Evolutionary conservation across 2,113 vertebrate species (phyloP), one percentile per base, ranked within the genome.

Genomic region (Xenotilapia leptura): DNA sequence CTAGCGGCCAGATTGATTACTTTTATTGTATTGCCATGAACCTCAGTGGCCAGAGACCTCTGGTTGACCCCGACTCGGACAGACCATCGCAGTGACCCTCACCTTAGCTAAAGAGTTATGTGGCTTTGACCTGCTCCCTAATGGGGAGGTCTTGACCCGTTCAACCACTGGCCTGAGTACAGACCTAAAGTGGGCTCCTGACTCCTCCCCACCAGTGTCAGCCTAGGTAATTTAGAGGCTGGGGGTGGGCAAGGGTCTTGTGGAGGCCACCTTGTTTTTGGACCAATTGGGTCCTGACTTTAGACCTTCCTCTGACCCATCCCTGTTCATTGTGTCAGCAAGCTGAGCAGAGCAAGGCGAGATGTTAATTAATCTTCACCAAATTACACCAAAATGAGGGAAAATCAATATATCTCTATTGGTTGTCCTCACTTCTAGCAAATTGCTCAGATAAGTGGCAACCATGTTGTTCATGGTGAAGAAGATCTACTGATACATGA

Each of bases 1-100:
- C 91, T 88, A 90, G 94, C 77, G 60, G 51, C 91, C 79, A 89
- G 87, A 96, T 97, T 96, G 96, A 96, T 96, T 96, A 92, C 94
- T 96, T 68, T 96, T 96, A 96, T 97, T 96, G 96, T 96, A 95
- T 96, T 96, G 96, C 95, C 93, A 93, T 96, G 96, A 95, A 95
- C 96, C 95, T 94, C 93, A 93, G 92, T 91, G 93, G 95, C 88
- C 89, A 81, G 92, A 94, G 95, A 97, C 95, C 95, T 95, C 93
- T 88, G 89, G 86, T 89, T 96, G 95, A 97, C 95, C 96, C 94
- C 94, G 54, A 83, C 91, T 82, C 15, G 91, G 91, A 91, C 93
- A 80, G 89, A 90, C 89, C 90, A 84, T 92, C 87, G 45, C 93
- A 90, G 86, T 95, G 96, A 96, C 95, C 95, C 95, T 96, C 93